Evolutionary conservation across 2,113 vertebrate species (phyloP).

Genomic region (Centropus unirufus): DNA sequence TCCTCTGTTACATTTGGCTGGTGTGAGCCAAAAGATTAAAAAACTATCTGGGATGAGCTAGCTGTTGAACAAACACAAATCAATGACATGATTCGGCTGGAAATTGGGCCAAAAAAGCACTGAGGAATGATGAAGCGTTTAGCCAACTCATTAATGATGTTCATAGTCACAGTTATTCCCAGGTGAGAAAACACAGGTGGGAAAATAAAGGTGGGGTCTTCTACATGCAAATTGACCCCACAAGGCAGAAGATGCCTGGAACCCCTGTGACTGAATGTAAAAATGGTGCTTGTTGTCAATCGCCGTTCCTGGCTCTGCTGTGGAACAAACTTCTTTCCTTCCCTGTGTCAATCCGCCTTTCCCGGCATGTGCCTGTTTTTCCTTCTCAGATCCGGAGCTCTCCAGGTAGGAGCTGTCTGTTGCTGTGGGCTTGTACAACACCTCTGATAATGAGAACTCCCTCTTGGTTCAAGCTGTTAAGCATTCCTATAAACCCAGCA

Average conservation of each 20-base stretch:
- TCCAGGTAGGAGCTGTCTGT: not conserved
- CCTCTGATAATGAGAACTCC: not conserved
- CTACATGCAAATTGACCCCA: not conserved
- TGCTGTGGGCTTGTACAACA: not conserved
- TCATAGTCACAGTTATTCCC: not conserved
- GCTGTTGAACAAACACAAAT: conserved; percentile 5
- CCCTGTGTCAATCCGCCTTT: not conserved
- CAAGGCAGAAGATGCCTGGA: not conserved
- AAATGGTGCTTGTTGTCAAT: not conserved
- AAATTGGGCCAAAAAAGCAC: not conserved
- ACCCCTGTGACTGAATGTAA: not conserved
- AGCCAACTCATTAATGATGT: not conserved
- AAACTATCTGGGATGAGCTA: conserved; percentile 29
- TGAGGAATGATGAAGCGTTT: not conserved
- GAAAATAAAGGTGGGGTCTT: not conserved
- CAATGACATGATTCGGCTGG: not conserved
- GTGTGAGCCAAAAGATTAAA: not conserved
- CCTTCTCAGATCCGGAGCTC: not conserved
- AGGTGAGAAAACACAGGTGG: not conserved
- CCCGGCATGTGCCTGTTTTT: not conserved
- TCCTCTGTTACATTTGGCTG: not conserved
- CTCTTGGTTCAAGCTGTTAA: not conserved
- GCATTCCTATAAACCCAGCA: conserved; percentile 13
- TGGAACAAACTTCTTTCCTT: not conserved
- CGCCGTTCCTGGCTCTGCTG: not conserved